Base-by-base conservation (phyloP, 2,797 vertebrate species). In the Eremophila alpestris region DNA sequence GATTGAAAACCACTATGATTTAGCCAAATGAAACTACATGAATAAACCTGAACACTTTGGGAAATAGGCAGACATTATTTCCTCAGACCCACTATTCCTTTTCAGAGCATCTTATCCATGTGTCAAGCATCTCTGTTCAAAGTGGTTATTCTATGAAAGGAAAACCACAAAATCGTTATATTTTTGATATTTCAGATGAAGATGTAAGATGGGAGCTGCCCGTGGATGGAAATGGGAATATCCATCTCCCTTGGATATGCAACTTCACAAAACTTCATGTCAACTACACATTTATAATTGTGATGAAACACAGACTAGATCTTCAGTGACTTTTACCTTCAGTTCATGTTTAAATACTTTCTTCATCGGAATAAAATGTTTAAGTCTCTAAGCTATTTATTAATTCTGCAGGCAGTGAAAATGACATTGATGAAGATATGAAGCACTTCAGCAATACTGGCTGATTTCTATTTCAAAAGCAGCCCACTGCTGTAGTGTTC, bases 101-200 rank as follows among this genome's bases (percentile, higher is more conserved):
- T 58, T 24, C 59, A 55, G 74, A 90, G 55, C 34, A 70, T 11
- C 32, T 60, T 29, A 52, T 10, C 34, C 24, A 13, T 1, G 7
- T 7, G 27, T 18, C 41, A 64, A 51, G 36, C 24, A 71, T 8
- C 22, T 36, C 65, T 36, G 48, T 7, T 82, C 55, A 69, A 69
- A 64, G 19, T 0, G 0, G 13, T 81, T 27, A n/a, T 13, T 5
- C 18, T 14, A n/a, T 11, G 30, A 36, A 74, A 43, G 48, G 18
- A 69, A 83, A 84, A 41, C 11, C 9, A 49, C 5, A 59, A 80
- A 83, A 54, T 4, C 52, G 18, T 5, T 7, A 5, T 11, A 10
- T 30, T 56, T 77, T 40, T 34, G 13, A 2, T 46, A 51, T n/a
- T 81, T 63, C 58, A 59, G 24, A 13, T 40, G 20, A 51, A 74